Conservation (phyloP, 2,113 vertebrate genomes). For the Amblyornis subalaris region DNA sequence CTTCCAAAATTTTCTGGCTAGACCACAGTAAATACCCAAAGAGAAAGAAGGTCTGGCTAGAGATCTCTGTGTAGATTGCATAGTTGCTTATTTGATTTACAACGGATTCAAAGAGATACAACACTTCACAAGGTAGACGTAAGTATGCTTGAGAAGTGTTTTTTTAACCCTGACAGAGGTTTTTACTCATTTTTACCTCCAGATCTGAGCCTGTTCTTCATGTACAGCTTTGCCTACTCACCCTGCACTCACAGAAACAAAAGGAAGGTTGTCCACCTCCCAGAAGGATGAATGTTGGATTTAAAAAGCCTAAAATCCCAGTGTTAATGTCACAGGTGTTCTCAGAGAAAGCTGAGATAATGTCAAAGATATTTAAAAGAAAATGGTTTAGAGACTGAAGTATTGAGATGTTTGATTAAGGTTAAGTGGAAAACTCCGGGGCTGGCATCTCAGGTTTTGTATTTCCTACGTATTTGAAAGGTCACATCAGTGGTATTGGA, state of each 20-base stretch:
- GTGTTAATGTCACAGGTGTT: not conserved
- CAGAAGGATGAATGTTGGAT: not conserved
- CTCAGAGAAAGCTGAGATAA: not conserved
- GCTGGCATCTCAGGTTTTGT: not conserved
- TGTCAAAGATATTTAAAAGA: not conserved
- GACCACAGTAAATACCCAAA: not conserved
- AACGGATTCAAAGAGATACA: not conserved
- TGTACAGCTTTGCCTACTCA: not conserved
- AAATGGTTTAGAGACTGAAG: not conserved
- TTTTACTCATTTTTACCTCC: not conserved
- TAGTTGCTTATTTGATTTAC: not conserved
- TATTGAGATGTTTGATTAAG: not conserved
- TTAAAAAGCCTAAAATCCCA: not conserved
- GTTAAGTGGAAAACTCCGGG: not conserved
- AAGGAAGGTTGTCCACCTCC: not conserved
- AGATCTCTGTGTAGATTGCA: not conserved
- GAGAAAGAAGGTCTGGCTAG: not conserved
- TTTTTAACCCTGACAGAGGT: not conserved
- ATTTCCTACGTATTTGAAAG: not conserved
- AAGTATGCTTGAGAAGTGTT: not conserved
- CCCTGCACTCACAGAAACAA: not conserved
- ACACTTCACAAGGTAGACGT: not conserved
- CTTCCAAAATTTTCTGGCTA: slow-evolving; percentile 30
- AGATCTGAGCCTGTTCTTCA: not conserved
- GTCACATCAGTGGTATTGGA: not conserved